Percentiles rank a stretch among this genome's conserved stretches.
Evolutionary conservation across 30 jellyfish, hydroid and myxozoan genomes (phyloP).

Genomic region (Cassiopea andromeda): DNA sequence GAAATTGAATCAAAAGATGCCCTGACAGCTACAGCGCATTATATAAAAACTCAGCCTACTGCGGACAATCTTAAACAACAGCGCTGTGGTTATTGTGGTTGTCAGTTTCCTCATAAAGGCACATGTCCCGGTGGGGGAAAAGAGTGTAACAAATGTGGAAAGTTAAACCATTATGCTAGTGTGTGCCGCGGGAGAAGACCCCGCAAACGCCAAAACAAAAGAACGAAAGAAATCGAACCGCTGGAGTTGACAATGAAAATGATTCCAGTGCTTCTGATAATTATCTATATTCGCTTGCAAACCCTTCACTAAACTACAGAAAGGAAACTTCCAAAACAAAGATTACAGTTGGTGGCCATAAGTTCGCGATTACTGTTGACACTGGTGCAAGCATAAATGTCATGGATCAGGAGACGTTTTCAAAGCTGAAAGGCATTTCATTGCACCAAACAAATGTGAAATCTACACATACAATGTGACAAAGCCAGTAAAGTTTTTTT

Average conservation of each 20-base stretch:
- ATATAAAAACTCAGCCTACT: neutral
- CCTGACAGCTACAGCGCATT: neutral
- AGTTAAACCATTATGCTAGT: constrained; percentile 14
- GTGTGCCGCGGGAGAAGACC: constrained; percentile 1
- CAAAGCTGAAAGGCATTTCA: constrained; percentile 9
- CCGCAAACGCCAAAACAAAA: constrained; percentile 1
- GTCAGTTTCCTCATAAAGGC: constrained; percentile 34
- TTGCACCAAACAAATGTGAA: constrained; percentile 41
- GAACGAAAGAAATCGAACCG: neutral
- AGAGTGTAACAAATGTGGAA: constrained; percentile 5
- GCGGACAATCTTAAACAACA: neutral
- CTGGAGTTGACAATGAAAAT: neutral
- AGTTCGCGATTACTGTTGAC: constrained; percentile 16
- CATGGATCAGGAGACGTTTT: constrained; percentile 28
- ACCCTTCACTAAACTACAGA: neutral
- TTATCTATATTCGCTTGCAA: constrained; percentile 30
- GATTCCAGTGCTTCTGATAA: constrained; percentile 16
- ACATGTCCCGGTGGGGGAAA: constrained; percentile 28
- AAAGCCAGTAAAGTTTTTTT: constrained; percentile 22
- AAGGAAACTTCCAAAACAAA: constrained; percentile 17
- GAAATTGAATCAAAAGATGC: constrained; percentile 21
- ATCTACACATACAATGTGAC: constrained; percentile 24
- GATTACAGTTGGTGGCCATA: constrained; percentile 27
- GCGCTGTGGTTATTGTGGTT: constrained; percentile 31
- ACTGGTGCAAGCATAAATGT: constrained; percentile 56